Evolutionary conservation across 2,888 invertebrate species (phyloP).

Genomic region (Phortica magna): DNA sequence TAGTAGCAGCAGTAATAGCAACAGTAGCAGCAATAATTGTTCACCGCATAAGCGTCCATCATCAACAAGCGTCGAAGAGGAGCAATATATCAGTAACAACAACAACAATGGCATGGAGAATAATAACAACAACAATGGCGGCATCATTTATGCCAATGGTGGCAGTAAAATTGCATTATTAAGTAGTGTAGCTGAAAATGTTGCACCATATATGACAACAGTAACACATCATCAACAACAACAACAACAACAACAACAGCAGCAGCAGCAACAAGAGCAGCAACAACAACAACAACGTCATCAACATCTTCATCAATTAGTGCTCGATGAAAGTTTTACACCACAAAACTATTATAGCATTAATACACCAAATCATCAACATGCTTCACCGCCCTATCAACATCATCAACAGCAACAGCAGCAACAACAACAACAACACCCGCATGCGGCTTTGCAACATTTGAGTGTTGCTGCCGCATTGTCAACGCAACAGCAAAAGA

Average conservation of each 20-base stretch:
- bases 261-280: conserved; percentile 43
- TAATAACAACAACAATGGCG: conserved; percentile 40
- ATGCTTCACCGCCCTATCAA: background rate
- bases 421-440: conserved; percentile 22
- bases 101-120: conserved; percentile 42
- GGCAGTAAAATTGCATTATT: conserved; percentile 69
- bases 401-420: conserved; percentile 35
- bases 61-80: conserved; percentile 72
- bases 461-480: conserved; percentile 29
- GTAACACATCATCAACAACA: conserved; percentile 44
- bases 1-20: conserved; percentile 57
- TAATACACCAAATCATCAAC: background rate
- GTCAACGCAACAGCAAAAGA: conserved; percentile 63
- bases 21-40: conserved; percentile 61
- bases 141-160: background rate
- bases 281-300: conserved; percentile 39
- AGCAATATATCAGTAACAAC: conserved; percentile 55
- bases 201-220: conserved; percentile 47
- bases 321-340: conserved; percentile 69
- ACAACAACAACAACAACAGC: conserved; percentile 41
- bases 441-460: conserved; percentile 19
- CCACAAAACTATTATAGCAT: conserved; percentile 60
- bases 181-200: conserved; percentile 63
- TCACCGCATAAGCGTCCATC: conserved; percentile 76
- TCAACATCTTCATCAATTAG: conserved; percentile 45